Base-by-base conservation (phyloP, 2,888 invertebrate species). In the Cheilosia vernalis region DNA sequence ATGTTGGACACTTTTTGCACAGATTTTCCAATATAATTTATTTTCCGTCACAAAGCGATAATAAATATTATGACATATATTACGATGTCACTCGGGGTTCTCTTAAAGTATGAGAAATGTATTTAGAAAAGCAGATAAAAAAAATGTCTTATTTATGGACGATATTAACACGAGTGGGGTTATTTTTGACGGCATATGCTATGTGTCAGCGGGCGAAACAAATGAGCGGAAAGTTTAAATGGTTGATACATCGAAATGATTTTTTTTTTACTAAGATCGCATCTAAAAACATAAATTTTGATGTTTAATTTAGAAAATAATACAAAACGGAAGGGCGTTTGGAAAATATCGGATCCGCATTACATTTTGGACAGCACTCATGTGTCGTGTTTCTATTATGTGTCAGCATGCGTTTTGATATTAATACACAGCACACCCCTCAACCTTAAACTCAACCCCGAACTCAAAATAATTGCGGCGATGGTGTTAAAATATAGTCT, bases 131-230 rank as follows among this genome's bases (percentile, higher is more conserved):
- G 27, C 27, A 27, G 27, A 27, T 17, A 19, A 15, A 27, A n/a
- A 15, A 51, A 24, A 17, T 3, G 13, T 83, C 61, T 78, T 84
- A 84, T 84, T 84, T 84, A 79, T 74, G 83, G 79, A 79, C 66
- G 78, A 84, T 84, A 79, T 79, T 84, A 79, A 79, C 73, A 84
- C 67, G 53, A 55, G 63, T 58, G 53, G 60, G 73, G 47, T 64
- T 84, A 74, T 84, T 79, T 78, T 67, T 49, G 76, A 49, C 24
- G 33, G 33, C 3, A 37, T 10, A 13, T 37, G 4, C 37, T 13
- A 2, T 37, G 37, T 37, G 37, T 37, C 37, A 13, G 37, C 37
- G 13, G n/a, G 6, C 33, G 37, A 21, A 27, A 47, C 33, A n/a
- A 30, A 19, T 61, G 21, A 13, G 21, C 51, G 24, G 10, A 51